Conservation (phyloP, 2,888 invertebrate genomes). For the Lepetodrilus schrolli region DNA sequence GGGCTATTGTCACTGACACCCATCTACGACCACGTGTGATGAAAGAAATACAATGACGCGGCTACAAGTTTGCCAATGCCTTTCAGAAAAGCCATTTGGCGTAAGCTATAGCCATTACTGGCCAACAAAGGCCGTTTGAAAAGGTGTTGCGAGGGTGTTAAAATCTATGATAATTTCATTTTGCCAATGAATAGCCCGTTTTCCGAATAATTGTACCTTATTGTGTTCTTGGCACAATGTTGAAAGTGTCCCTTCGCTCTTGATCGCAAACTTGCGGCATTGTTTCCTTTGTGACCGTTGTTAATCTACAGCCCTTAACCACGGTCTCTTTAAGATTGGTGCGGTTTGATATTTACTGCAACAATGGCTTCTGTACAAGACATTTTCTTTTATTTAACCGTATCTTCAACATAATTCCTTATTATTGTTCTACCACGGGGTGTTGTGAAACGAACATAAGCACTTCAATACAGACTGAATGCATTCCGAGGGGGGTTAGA, state of each 20-base stretch:
- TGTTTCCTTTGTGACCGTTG: constrained; percentile 1
- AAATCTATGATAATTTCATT: constrained; percentile 35
- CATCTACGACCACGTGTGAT: constrained; percentile 2
- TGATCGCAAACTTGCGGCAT: background rate
- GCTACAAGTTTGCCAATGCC: constrained; percentile 28
- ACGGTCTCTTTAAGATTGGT: background rate
- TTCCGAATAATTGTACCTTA: constrained; percentile 29
- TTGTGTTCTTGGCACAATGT: constrained; percentile 24
- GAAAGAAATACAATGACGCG: constrained; percentile 15
- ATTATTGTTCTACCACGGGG: constrained; percentile 22
- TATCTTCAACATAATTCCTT: constrained; percentile 14
- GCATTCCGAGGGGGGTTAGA: background rate
- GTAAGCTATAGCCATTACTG: constrained; percentile 24
- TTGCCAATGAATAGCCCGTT: constrained; percentile 23
- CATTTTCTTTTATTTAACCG: background rate
- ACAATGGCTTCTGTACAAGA: background rate
- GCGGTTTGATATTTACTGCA: constrained; percentile 15
- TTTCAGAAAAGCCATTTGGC: constrained; percentile 8
- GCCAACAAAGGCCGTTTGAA: constrained; percentile 7
- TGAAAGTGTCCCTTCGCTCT: background rate
- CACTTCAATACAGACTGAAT: background rate
- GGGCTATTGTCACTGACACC: constrained; percentile 33
- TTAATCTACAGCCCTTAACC: constrained; percentile 21
- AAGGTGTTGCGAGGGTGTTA: constrained; percentile 32
- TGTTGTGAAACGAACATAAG: background rate